Evolutionary conservation across 2,888 invertebrate genomes (phyloP).

Genomic region (Dione vanillae): DNA sequence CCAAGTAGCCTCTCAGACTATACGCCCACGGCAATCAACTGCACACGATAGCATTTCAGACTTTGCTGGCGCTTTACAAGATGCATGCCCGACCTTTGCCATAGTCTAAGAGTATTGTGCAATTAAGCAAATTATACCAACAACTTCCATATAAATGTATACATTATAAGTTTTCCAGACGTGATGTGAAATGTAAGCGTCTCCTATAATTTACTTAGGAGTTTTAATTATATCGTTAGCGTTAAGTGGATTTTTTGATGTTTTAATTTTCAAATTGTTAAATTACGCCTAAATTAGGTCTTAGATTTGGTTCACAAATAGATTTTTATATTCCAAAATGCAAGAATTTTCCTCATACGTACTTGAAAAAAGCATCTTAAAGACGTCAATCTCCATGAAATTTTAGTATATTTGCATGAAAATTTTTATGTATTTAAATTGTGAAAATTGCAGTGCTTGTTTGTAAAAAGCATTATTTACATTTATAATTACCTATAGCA

Average conservation of each 20-base stretch:
- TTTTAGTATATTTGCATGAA: too few species aligned
- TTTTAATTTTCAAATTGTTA: not conserved
- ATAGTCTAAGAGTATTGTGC: slow-evolving; percentile 43
- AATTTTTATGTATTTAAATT: not conserved
- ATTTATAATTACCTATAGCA: not conserved
- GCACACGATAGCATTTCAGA: slow-evolving; percentile 49
- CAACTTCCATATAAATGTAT: slow-evolving; percentile 32
- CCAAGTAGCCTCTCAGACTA: slow-evolving; percentile 32
- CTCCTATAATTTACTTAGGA: slow-evolving; percentile 26
- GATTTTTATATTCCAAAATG: too few species aligned
- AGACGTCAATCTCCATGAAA: too few species aligned
- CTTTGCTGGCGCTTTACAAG: slow-evolving; percentile 40
- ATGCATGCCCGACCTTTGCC: slow-evolving; percentile 42
- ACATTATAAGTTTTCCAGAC: slow-evolving; percentile 32
- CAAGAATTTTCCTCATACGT: too few species aligned
- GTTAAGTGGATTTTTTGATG: not conserved
- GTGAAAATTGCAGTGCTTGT: not conserved
- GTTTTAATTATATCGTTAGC: slow-evolving; percentile 33
- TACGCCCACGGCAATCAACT: slow-evolving; percentile 47
- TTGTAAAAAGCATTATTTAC: not conserved
- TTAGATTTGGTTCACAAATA: not conserved
- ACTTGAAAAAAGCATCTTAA: too few species aligned
- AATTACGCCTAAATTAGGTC: not conserved
- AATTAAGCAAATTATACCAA: slow-evolving; percentile 42
- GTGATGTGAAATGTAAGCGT: slow-evolving; percentile 21